Base-by-base conservation (phyloP, 2,888 invertebrate species). In the Drosophila bunnanda region DNA sequence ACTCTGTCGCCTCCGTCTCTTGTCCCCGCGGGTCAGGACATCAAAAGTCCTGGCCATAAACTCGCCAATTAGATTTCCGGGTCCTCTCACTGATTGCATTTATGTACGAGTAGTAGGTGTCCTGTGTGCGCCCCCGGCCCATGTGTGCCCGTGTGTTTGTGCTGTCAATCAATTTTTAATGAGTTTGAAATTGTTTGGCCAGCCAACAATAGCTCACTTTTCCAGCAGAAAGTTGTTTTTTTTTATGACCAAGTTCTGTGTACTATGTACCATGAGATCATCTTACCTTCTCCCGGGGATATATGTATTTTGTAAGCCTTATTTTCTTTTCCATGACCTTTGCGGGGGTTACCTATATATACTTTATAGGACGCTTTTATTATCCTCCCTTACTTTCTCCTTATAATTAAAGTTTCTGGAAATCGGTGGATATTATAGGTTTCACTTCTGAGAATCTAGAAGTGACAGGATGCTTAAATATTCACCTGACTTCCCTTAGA, bases 81-180 rank as follows among this genome's bases (percentile, higher is more conserved):
- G 58, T 85, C 70, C 74, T 66, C 46, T 12, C 17, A 53, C 79
- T 76, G 69, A 78, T 82, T 81, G 72, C 71, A 68, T 61, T 77
- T 76, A 59, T 48, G 68, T 61, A 59, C 61, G 71, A 30, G 28
- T 28, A n/a, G 44, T 67, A 57, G 34, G 39, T 52, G 22, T 25
- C 22, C 34, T 65, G 62, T 64, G n/a, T n/a, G n/a, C n/a, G n/a
- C n/a, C n/a, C n/a, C 25, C 25, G 3, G 54, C 12, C 32, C 32
- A 53, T 75, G 57, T 52, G 56, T 53, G 10, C 17, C 6, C 22
- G 13, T 43, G 8, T 15, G 43, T 44, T 25, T 44, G 22, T 15
- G 62, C 41, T 76, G 82, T 76, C 90, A 88, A 90, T 90, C 89
- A 90, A 90, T 90, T 88, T 82, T 81, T 90, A 90, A 90, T 90